These are phyloP conservation scores for Caenorhabditis sulstoni DNA, from an alignment of 2,888 invertebrate species.

Conservation along the genomic window DNA sequence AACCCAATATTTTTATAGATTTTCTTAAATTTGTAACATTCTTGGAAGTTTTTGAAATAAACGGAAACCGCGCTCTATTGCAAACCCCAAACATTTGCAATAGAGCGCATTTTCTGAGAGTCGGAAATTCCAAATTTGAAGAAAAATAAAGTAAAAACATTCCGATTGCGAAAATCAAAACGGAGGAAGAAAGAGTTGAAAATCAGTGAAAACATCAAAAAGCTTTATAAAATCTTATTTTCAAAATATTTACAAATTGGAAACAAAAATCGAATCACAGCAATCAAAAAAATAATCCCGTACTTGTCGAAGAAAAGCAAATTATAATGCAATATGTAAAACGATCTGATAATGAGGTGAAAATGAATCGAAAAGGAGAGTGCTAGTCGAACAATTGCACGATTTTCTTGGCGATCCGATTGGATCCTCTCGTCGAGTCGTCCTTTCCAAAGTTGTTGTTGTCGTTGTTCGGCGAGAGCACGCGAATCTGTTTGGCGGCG, in stretches of 20 bases:
- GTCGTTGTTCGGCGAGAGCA: conserved; percentile 69
- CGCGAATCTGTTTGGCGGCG: conserved; percentile 78
- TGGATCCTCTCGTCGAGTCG: conserved; percentile 61
- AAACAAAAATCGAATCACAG: background rate
- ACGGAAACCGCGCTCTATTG: too few species aligned
- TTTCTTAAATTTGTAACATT: background rate
- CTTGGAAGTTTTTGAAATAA: background rate
- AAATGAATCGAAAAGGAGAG: background rate
- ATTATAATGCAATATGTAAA: too few species aligned
- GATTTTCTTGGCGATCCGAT: conserved; percentile 66
- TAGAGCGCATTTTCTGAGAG: too few species aligned
- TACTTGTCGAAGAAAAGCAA: too few species aligned
- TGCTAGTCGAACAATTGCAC: conserved; percentile 66
- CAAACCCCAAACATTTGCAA: too few species aligned
- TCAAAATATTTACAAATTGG: background rate
- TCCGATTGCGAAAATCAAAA: background rate
- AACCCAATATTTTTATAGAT: too few species aligned
- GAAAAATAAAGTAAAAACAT: background rate
- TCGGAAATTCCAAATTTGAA: background rate
- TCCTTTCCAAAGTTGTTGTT: conserved; percentile 35
- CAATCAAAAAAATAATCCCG: too few species aligned
- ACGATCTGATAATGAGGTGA: background rate
- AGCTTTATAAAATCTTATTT: too few species aligned
- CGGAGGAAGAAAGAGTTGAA: conserved; percentile 2
- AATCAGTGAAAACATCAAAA: too few species aligned